These are phyloP conservation scores for Onychomys leucogaster DNA, from an alignment of 2,797 vertebrate genomes.

Conservation along the genomic window DNA sequence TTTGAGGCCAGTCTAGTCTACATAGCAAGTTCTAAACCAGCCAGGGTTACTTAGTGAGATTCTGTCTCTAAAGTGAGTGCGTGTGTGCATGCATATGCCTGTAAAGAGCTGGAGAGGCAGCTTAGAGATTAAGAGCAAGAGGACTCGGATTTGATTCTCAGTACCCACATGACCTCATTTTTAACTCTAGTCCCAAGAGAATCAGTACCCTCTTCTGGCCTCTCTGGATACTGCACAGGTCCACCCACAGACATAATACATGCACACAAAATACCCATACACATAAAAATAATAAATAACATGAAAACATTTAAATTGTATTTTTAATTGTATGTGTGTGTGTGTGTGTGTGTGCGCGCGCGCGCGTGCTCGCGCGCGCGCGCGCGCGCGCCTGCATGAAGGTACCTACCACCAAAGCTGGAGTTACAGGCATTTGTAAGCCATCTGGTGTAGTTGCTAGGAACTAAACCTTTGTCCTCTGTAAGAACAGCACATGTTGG, in stretches of 20 bases:
- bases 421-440: not conserved
- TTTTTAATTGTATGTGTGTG: not conserved
- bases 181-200: not conserved
- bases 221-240: not conserved
- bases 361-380: too few species aligned
- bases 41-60: not conserved
- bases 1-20: not conserved
- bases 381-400: too few species aligned
- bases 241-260: not conserved
- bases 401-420: not conserved
- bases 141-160: not conserved
- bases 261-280: not conserved
- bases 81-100: not conserved
- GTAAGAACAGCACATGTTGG: not conserved
- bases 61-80: too few species aligned
- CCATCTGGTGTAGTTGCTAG: not conserved
- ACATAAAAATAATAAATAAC: not conserved
- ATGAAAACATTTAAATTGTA: not conserved
- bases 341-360: too few species aligned
- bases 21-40: not conserved
- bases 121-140: not conserved
- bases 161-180: not conserved
- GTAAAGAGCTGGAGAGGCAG: not conserved
- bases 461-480: not conserved
- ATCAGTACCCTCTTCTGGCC: not conserved